Base-by-base conservation (phyloP, 2,113 vertebrate species). In the Anser brachyrhynchus region DNA sequence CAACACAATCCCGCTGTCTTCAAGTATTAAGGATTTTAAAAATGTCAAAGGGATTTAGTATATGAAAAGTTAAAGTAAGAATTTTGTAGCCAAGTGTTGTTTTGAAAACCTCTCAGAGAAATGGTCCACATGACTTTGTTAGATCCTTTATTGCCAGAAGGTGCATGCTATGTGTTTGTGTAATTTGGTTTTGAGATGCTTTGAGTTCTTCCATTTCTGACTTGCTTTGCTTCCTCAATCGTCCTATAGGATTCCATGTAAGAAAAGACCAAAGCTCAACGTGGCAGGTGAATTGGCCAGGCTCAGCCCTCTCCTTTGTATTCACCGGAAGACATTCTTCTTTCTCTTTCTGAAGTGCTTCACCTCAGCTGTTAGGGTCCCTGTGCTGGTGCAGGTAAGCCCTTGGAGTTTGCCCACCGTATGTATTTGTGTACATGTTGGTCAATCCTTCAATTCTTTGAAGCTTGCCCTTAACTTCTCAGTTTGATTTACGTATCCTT, bases 301-400 rank as follows among this genome's bases (percentile, higher is more conserved):
- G 9, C 95, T 99, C 0, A 97, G 98, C 69, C 98, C 98, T 29
- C 97, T 98, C 74, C 96, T 99, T 93, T 90, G 73, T 44, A 92
- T 99, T 23, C 49, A 49, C 44, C 98, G 95, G 51, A 98, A 98
- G 8, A 77, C 89, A 3, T 99, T 99, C 94, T 99, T 99, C 97
- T 98, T 97, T 83, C 97, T 99, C 51, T 95, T 95, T 8, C 97
- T 98, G 93, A 98, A 95, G 62, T 96, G 93, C 64, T 90, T 87
- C 9, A 92, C 94, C 13, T 97, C 91, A 33, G 55, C 57, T 16
- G 31, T 61, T 41, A 93, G 62, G 25, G 83, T 98, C 4, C 96
- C 98, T 57, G 96, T 99, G 33, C 96, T 99, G 44, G 97, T 99
- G 26, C 98, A 97, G 94, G 99, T 99, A 78, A 97, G 96, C 87